These are phyloP conservation scores for Eueides isabella DNA, from an alignment of 1,140 invertebrate species.

Conservation along the genomic window DNA sequence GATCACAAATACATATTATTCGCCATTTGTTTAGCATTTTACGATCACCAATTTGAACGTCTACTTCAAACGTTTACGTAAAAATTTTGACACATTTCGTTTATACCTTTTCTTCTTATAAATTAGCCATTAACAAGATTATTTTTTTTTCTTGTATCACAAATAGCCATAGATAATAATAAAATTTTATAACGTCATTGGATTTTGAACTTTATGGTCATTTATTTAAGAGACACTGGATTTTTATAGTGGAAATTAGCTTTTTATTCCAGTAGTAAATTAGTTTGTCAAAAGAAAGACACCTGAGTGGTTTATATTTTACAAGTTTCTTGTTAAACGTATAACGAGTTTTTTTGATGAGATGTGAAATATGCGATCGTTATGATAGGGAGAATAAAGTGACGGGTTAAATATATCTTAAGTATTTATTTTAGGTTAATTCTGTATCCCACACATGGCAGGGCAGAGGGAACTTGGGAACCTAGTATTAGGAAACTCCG, in stretches of 20 bases:
- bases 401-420: not conserved
- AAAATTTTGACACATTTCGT: conserved; percentile 22
- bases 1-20: not conserved
- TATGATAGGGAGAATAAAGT: not conserved
- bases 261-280: conserved; percentile 52
- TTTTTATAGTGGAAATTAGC: not conserved
- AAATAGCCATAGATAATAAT: conserved; percentile 42
- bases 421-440: no score
- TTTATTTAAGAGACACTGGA: not conserved
- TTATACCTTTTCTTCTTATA: conserved; percentile 38
- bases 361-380: conserved; percentile 41
- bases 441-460: no score
- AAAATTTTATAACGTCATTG: not conserved
- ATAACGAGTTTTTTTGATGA: conserved; percentile 55
- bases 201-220: conserved; percentile 1
- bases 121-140: conserved; percentile 53
- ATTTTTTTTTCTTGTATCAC: conserved; percentile 46
- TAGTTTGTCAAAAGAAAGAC: conserved; percentile 54
- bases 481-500: no score
- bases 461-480: no score
- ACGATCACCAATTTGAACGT: not conserved
- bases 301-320: conserved; percentile 65
- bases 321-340: conserved; percentile 50
- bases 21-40: not conserved
- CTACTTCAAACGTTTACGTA: not conserved